Percentiles rank a stretch among this genome's conserved stretches.
Conservation (phyloP, 1,140 invertebrate species). For the Uloborus diversus region DNA sequence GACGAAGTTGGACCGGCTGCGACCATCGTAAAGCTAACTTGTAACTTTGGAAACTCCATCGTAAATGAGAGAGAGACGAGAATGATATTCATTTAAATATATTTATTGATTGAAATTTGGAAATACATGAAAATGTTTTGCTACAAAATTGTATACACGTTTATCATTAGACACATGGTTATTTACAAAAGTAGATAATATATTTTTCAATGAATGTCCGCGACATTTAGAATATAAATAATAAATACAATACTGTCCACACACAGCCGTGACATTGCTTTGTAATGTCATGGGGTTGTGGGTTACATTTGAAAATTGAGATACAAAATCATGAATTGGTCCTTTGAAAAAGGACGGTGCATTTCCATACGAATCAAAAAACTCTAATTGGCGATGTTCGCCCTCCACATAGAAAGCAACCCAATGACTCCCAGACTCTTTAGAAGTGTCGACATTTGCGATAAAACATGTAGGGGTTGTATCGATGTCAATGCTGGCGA, state of each 20-base stretch:
- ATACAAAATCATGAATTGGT: not conserved
- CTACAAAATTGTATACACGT: not conserved
- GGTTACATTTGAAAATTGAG: not conserved
- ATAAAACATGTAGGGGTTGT: not conserved
- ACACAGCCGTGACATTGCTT: not conserved
- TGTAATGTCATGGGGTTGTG: not conserved
- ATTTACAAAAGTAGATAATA: not conserved
- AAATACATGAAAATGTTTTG: not conserved
- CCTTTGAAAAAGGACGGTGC: not conserved
- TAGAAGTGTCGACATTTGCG: not conserved
- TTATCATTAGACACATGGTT: not conserved
- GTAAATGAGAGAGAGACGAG: not conserved
- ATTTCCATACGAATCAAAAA: constrained; percentile 24
- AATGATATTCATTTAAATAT: not conserved
- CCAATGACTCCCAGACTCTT: not conserved
- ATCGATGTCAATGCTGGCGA: not conserved
- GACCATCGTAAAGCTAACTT: not conserved
- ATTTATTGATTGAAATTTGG: not conserved
- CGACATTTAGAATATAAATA: constrained; percentile 13
- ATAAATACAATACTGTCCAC: constrained; percentile 24
- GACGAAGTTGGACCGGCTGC: not conserved
- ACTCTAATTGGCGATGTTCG: not conserved
- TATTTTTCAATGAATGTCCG: not conserved
- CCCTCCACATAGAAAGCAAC: not conserved
- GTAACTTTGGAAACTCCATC: not conserved